Percentiles rank a stretch among this genome's conserved stretches.
Evolutionary conservation across 1,140 invertebrate species (phyloP).

Genomic region (Pectinophora gossypiella): DNA sequence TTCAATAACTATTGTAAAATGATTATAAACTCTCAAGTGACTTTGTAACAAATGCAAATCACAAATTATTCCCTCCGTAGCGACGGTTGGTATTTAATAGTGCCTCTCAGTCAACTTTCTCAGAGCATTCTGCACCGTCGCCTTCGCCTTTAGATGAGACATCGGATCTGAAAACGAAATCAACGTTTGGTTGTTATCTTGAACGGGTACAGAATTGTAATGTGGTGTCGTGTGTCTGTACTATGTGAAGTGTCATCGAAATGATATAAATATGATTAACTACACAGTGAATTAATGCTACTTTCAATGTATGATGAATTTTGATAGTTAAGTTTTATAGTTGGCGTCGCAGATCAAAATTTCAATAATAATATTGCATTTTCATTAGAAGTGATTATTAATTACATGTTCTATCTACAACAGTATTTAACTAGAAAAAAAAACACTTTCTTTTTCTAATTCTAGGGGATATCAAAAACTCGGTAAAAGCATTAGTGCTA

Average conservation of each 20-base stretch:
- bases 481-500: constrained; percentile 68
- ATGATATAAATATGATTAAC: background rate
- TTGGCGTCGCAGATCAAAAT: background rate
- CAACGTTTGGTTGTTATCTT: background rate
- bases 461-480: constrained; percentile 22
- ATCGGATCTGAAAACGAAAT: constrained; percentile 60
- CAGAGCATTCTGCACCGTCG: constrained; percentile 71
- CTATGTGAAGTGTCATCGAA: background rate
- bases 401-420: constrained; percentile 16
- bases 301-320: too few relatives aligned
- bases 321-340: too few relatives aligned
- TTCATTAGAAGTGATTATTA: background rate
- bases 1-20: background rate
- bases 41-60: constrained; percentile 41
- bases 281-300: too few relatives aligned
- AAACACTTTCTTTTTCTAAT: background rate
- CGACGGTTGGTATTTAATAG: constrained; percentile 46
- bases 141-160: constrained; percentile 68
- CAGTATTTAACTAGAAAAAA: background rate
- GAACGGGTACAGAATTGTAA: too few relatives aligned
- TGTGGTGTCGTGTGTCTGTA: background rate
- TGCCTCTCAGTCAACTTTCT: constrained; percentile 69
- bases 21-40: constrained; percentile 8
- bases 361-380: background rate
- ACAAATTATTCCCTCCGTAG: constrained; percentile 24